A percentile compares a stretch with the other conserved stretches of the same genome.
Evolutionary conservation across 2,113 vertebrate species (phyloP).

Genomic region (Egretta garzetta): DNA sequence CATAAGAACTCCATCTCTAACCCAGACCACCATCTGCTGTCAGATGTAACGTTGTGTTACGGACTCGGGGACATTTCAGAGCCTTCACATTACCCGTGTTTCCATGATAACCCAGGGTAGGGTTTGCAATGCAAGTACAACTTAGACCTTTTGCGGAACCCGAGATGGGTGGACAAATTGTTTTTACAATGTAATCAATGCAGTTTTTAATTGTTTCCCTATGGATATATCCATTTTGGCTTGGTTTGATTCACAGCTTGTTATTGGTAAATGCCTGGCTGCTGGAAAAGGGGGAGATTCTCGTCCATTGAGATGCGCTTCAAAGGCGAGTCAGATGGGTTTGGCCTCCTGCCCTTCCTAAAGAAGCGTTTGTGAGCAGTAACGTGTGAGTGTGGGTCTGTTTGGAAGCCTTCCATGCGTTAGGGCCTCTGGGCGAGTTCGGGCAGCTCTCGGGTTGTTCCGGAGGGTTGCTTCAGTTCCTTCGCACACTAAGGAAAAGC

Average conservation of each 20-base stretch:
- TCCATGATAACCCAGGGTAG: conserved; percentile 51
- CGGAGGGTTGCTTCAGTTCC: not conserved
- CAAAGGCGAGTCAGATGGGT: not conserved
- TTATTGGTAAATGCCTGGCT: conserved; percentile 58
- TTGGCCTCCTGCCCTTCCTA: conserved; percentile 4
- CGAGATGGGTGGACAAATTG: conserved; percentile 46
- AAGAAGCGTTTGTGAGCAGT: not conserved
- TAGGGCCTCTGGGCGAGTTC: not conserved
- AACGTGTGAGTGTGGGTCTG: not conserved
- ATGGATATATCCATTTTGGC: conserved; percentile 56
- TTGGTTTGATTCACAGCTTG: conserved; percentile 67
- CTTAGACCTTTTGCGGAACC: conserved; percentile 64
- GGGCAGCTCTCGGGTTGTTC: not conserved
- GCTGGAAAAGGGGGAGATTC: conserved; percentile 37
- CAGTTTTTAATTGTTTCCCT: conserved; percentile 69
- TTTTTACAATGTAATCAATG: conserved; percentile 72
- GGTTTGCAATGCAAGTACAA: conserved; percentile 63
- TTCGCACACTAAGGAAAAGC: not conserved
- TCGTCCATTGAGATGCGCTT: not conserved
- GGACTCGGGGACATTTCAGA: conserved; percentile 70
- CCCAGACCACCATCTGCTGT: conserved; percentile 60
- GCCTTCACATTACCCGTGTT: conserved; percentile 44
- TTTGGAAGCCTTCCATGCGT: not conserved
- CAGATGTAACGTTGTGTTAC: conserved; percentile 64
- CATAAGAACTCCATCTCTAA: conserved; percentile 48